phyloP scores from a whole-genome alignment of 2,888 invertebrate genomes.

The Folsomia manolachei region DNA sequence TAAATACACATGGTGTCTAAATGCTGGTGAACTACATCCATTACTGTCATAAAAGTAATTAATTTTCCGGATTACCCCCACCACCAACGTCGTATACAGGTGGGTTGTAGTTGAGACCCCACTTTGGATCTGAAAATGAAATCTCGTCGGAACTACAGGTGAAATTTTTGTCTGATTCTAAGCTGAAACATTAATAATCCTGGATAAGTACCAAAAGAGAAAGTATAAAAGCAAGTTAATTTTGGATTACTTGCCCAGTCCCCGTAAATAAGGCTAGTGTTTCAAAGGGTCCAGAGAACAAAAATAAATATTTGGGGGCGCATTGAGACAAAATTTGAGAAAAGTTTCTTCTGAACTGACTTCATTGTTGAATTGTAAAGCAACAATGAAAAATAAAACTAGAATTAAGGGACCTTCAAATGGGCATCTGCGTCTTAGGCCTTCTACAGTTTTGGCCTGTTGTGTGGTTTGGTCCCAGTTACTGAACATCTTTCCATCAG shows the following conservation, averaged over 20 bases:
- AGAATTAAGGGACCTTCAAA: not conserved
- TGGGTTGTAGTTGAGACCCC: not conserved
- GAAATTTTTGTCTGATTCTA: not conserved
- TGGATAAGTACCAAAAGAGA: not conserved
- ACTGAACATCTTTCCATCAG: not conserved
- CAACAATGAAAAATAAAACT: not conserved
- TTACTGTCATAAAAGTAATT: constrained; percentile 19
- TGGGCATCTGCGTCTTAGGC: not conserved
- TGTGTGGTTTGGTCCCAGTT: not conserved
- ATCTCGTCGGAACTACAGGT: not conserved
- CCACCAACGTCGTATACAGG: not conserved
- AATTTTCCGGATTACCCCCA: constrained; percentile 14
- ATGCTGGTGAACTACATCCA: not conserved
- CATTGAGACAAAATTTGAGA: not conserved
- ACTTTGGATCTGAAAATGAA: not conserved
- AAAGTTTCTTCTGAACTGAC: too few relatives aligned
- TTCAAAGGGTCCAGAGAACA: too few relatives aligned
- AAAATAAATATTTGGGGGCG: not conserved
- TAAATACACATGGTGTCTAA: not conserved
- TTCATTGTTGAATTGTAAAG: too few relatives aligned
- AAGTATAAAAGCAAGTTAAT: not conserved
- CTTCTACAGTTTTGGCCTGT: not conserved
- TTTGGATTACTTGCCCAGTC: not conserved
- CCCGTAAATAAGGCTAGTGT: too few relatives aligned
- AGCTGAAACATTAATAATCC: not conserved